Conservation (phyloP, 2,797 vertebrate genomes). For the Diglossa cyanea region DNA sequence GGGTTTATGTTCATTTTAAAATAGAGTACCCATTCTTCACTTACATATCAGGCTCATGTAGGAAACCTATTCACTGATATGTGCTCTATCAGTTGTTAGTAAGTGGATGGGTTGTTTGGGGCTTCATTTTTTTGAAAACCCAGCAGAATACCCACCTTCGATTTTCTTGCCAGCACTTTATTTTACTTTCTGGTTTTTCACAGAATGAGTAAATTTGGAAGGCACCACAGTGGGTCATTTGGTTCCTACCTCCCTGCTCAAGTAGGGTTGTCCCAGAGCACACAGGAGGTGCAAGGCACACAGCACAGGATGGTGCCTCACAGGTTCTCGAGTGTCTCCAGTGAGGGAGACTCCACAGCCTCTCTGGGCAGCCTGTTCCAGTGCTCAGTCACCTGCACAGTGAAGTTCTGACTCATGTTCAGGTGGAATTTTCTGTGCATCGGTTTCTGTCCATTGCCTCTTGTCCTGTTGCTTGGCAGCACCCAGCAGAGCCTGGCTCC, state of each 20-base stretch:
- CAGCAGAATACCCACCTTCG: background rate
- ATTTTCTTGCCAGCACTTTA: background rate
- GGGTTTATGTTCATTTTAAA: background rate
- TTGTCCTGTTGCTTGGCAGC: background rate
- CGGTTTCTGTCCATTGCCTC: background rate
- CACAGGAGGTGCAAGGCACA: too few species aligned
- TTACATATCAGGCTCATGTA: background rate
- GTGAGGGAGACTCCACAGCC: background rate
- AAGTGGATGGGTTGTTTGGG: background rate
- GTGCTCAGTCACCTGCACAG: fast-evolving
- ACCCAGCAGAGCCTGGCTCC: fast-evolving
- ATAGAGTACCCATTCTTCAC: background rate
- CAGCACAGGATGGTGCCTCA: background rate
- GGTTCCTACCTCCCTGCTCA: background rate
- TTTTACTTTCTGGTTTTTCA: background rate
- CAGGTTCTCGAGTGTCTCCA: background rate
- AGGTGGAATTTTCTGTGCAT: background rate
- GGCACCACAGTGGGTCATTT: background rate
- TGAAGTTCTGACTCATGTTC: background rate
- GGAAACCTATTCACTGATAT: background rate
- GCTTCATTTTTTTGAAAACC: background rate
- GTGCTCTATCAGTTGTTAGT: background rate
- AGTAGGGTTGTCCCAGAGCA: background rate
- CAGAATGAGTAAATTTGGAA: background rate
- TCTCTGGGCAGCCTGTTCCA: background rate